Evolutionary conservation across 2,113 vertebrate genomes (phyloP).

Genomic region (Mixornis gularis): DNA sequence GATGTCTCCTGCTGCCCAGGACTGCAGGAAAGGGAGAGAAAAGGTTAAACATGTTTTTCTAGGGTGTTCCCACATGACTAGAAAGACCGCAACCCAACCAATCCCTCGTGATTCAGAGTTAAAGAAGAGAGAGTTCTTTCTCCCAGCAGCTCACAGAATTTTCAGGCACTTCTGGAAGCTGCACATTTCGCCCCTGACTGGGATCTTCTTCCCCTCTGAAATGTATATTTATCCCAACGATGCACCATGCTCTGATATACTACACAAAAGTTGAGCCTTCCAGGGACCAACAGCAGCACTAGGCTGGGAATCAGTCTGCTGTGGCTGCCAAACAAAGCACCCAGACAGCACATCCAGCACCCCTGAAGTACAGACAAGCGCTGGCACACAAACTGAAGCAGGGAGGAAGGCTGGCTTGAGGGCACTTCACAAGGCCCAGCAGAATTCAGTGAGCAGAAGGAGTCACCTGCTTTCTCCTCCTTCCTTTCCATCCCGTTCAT

Average conservation of each 20-base stretch:
- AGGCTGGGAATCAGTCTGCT: background rate
- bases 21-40: slow-evolving; percentile 69
- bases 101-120: background rate
- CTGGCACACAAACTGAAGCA: background rate
- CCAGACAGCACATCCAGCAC: background rate
- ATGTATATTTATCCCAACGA: background rate
- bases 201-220: background rate
- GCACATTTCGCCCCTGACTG: background rate
- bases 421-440: background rate
- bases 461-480: background rate
- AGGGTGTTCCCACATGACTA: background rate
- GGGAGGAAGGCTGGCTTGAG: background rate
- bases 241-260: background rate
- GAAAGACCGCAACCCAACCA: background rate
- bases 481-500: background rate
- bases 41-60: background rate
- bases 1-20: slow-evolving; percentile 96
- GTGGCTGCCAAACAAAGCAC: background rate
- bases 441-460: background rate
- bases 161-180: background rate
- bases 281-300: background rate
- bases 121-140: background rate
- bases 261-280: background rate
- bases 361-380: background rate
- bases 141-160: background rate